Evolutionary conservation across 2,888 invertebrate species (phyloP).

Genomic region (Seira musarum): DNA sequence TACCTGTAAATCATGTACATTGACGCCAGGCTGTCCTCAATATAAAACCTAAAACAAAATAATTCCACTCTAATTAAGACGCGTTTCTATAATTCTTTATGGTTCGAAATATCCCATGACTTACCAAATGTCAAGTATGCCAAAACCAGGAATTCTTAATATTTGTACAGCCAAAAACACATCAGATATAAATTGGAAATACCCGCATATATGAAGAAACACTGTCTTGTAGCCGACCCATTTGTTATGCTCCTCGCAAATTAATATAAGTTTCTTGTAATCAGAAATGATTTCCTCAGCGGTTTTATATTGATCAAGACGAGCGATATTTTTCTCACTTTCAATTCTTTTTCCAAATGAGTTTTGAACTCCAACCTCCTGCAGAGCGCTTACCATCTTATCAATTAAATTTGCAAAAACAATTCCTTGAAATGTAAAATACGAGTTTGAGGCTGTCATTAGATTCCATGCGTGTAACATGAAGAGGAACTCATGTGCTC

Average conservation of each 20-base stretch:
- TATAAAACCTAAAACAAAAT: slow-evolving; percentile 30
- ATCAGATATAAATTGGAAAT: slow-evolving; percentile 49
- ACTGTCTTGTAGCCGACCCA: slow-evolving; percentile 41
- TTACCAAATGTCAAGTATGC: slow-evolving; percentile 41
- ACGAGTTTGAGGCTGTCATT: slow-evolving; percentile 28
- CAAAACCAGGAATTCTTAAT: slow-evolving; percentile 38
- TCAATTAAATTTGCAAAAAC: slow-evolving; percentile 22
- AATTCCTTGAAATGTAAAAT: slow-evolving; percentile 23
- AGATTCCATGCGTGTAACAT: slow-evolving; percentile 47
- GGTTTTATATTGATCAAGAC: not conserved
- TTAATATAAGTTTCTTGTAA: slow-evolving; percentile 38
- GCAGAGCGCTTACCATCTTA: slow-evolving; percentile 12
- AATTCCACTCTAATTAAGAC: too few relatives aligned
- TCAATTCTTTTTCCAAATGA: too few relatives aligned
- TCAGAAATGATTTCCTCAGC: slow-evolving; percentile 26
- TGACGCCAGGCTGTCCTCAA: slow-evolving; percentile 29
- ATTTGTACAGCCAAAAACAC: slow-evolving; percentile 45
- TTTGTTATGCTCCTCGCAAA: slow-evolving; percentile 26
- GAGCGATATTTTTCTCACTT: slow-evolving; percentile 1
- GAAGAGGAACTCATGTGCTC: slow-evolving; percentile 42
- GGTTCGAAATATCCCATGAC: too few relatives aligned
- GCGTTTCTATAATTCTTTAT: not conserved
- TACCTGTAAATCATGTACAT: slow-evolving; percentile 34
- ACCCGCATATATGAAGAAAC: slow-evolving; percentile 45
- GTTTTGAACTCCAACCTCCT: not conserved